Base-by-base conservation (phyloP, 2,888 invertebrate species). In the Melanostoma mellinum region DNA sequence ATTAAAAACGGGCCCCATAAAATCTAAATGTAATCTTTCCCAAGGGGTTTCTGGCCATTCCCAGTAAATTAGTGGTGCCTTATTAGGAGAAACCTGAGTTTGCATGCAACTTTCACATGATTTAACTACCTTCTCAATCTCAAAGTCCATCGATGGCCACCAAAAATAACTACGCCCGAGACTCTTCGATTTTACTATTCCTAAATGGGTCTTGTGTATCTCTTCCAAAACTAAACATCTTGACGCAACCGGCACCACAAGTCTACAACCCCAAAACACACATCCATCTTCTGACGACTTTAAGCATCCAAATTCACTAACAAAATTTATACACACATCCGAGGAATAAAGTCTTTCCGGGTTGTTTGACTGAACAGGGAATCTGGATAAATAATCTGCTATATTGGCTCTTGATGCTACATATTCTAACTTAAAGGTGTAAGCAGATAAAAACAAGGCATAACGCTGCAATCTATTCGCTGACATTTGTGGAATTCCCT, bases 401-500 rank as follows among this genome's bases (percentile, higher is more conserved):
- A 63, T 67, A 74, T 86, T 85, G 56, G 68, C 68, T 10, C 58
- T 74, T 9, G 80, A 85, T 48, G 48, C 52, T 4, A 79, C 55
- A 44, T 86, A 80, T 74, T 86, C 67, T 38, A 85, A 67, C 56
- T 85, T 48, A 61, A 76, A 85, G n/a, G 69, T 42, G 72, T 69
- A 86, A 33, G 46, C 71, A 30, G 82, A 73, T 46, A 84, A 61
- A 63, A 85, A 75, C 36, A 86, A 32, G 32, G 85, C 84, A 79
- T 84, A 85, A 1, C 85, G 69, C 42, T 69, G 58, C 42, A 86
- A 35, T 33, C 85, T 36, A 61, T 56, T 44, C 1, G 87, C 88
- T 6, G 88, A 86, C 86, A 88, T 87, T 75, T 87, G 87, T 52
- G 88, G 87, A 36, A 87, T 87, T 9, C 85, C 61, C 72, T 87